Conservation (phyloP, 2,797 vertebrate species). For the Euphonia xanthogaster region DNA sequence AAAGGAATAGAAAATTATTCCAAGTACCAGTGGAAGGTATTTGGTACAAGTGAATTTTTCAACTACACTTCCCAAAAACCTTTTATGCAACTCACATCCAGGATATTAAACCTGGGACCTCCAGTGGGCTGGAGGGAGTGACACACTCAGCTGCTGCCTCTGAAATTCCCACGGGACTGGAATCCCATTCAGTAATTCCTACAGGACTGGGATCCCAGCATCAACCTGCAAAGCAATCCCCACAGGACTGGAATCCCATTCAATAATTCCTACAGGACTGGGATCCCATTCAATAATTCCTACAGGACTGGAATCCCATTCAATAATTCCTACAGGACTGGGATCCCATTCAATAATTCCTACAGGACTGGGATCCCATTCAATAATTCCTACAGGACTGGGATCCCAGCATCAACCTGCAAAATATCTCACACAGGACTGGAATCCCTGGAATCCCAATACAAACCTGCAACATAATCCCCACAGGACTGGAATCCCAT, state of each 20-base stretch:
- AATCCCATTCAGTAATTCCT: background rate
- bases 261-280: background rate
- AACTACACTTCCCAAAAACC: background rate
- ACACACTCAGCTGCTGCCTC: background rate
- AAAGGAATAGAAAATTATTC: background rate
- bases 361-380: background rate
- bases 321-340: background rate
- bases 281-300: background rate
- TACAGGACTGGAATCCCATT: background rate
- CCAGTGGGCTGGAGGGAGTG: background rate
- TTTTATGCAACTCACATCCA: rapidly evolving
- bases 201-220: background rate
- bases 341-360: background rate
- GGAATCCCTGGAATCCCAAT: background rate
- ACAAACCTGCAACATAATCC: background rate
- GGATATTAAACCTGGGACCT: background rate
- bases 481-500: background rate
- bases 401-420: background rate
- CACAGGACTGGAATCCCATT: background rate
- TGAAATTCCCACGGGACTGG: rapidly evolving
- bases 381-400: background rate
- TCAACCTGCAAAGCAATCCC: background rate
- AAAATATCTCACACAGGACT: background rate
- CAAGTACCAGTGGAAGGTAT: background rate
- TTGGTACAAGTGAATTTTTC: background rate